Conservation (phyloP, 1,140 invertebrate species). For the Theocolax elegans region DNA sequence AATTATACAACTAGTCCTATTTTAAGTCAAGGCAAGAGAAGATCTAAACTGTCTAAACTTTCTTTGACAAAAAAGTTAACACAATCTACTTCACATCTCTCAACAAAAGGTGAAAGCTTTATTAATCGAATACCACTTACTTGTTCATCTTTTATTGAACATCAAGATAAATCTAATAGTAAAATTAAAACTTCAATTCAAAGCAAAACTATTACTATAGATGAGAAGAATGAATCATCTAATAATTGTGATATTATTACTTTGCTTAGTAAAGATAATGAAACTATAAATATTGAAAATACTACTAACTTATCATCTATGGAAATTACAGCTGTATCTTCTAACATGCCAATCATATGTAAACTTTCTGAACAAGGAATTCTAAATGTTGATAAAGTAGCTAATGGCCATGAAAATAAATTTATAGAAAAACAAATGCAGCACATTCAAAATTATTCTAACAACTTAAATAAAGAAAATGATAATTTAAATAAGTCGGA, state of each 20-base stretch:
- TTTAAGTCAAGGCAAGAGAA: constrained; percentile 34
- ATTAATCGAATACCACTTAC: constrained; percentile 42
- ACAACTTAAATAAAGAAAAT: constrained; percentile 45
- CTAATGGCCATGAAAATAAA: too few relatives aligned
- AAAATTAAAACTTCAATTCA: not conserved
- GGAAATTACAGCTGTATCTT: constrained; percentile 41
- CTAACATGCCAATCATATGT: constrained; percentile 31
- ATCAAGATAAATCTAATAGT: not conserved
- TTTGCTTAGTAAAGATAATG: constrained; percentile 10
- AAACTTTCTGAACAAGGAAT: not conserved
- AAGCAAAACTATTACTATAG: too few relatives aligned
- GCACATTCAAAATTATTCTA: not conserved
- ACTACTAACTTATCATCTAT: constrained; percentile 22
- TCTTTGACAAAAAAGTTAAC: not conserved
- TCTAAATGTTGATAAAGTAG: not conserved
- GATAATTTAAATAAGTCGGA: constrained; percentile 21
- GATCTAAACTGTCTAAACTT: constrained; percentile 6
- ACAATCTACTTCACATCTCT: not conserved
- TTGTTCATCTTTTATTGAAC: constrained; percentile 53
- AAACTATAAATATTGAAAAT: constrained; percentile 18
- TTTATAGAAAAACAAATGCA: not conserved
- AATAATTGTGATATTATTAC: constrained; percentile 10
- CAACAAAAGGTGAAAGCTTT: constrained; percentile 25
- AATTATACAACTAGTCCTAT: constrained; percentile 31
- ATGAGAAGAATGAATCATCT: not conserved